Conservation (phyloP, 2,888 invertebrate species). For the Agrochola lychnidis region DNA sequence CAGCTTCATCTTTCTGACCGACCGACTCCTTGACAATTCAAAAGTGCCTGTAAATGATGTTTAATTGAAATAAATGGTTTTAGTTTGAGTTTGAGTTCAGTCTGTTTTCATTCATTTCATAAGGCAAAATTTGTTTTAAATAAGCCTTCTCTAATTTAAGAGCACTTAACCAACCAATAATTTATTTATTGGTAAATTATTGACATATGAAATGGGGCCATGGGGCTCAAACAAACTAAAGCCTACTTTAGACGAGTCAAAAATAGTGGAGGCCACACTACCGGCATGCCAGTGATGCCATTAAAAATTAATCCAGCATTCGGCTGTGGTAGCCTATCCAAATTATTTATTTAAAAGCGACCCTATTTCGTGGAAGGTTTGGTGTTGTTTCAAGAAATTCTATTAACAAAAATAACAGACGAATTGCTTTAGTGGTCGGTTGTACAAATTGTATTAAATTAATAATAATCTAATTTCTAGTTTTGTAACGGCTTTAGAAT, state of each 20-base stretch:
- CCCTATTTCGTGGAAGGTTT: slow-evolving; percentile 70
- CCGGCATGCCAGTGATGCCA: slow-evolving; percentile 66
- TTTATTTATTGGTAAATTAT: too few species aligned
- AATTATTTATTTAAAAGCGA: slow-evolving; percentile 77
- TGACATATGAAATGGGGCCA: not conserved
- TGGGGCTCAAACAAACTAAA: not conserved
- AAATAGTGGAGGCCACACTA: slow-evolving; percentile 67
- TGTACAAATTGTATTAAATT: not conserved
- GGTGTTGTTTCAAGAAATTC: slow-evolving; percentile 56
- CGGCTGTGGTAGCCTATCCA: slow-evolving; percentile 63
- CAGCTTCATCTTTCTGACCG: too few species aligned
- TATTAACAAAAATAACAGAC: slow-evolving; percentile 49
- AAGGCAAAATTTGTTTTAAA: not conserved
- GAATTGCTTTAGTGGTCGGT: slow-evolving; percentile 12
- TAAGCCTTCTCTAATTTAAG: not conserved
- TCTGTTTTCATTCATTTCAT: not conserved
- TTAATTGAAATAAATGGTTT: too few species aligned
- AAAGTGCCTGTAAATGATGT: too few species aligned
- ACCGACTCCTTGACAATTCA: too few species aligned
- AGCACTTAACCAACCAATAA: not conserved
- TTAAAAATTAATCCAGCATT: slow-evolving; percentile 75
- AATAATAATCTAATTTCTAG: not conserved
- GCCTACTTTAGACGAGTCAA: slow-evolving; percentile 41
- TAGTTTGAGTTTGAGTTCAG: not conserved
- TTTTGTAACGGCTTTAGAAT: not conserved